A percentile compares a stretch with the other conserved stretches of the same genome.
Conservation (phyloP, 1,140 invertebrate species). For the Halesus radiatus region DNA sequence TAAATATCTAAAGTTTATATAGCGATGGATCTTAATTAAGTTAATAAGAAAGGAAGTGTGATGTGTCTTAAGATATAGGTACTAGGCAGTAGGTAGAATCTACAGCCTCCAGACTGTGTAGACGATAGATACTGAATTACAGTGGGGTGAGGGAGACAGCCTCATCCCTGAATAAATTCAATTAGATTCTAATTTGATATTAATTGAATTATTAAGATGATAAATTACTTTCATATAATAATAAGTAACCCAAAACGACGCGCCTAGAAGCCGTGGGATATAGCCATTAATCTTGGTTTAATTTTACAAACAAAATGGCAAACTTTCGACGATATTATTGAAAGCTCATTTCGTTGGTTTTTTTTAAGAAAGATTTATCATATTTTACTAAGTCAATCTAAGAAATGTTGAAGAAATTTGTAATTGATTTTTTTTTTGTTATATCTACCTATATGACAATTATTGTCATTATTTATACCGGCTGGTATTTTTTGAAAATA, state of each 20-base stretch:
- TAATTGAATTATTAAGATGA: conserved; percentile 59
- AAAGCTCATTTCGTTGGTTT: not conserved
- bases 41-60: conserved; percentile 8
- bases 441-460: too few relatives aligned
- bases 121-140: too few relatives aligned
- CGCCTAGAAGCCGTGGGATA: conserved; percentile 27
- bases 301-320: conserved; percentile 34
- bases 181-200: conserved; percentile 58
- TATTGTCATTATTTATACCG: too few relatives aligned
- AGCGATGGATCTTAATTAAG: not conserved
- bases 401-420: too few relatives aligned
- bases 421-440: too few relatives aligned
- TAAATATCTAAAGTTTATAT: too few relatives aligned
- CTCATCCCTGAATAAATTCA: conserved; percentile 55
- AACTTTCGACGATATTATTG: conserved; percentile 12
- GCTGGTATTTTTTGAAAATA: too few relatives aligned
- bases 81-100: not conserved
- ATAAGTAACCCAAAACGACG: conserved; percentile 47
- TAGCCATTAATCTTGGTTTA: conserved; percentile 36
- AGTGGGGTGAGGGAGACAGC: conserved; percentile 26
- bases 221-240: conserved; percentile 56
- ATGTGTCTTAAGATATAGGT: not conserved
- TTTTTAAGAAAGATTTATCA: not conserved
- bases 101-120: too few relatives aligned
- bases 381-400: not conserved